Percentiles rank a stretch among this genome's conserved stretches.
These are phyloP conservation scores for Notocelia uddmanniana DNA, from an alignment of 2,888 invertebrate species.

Conservation along the genomic window DNA sequence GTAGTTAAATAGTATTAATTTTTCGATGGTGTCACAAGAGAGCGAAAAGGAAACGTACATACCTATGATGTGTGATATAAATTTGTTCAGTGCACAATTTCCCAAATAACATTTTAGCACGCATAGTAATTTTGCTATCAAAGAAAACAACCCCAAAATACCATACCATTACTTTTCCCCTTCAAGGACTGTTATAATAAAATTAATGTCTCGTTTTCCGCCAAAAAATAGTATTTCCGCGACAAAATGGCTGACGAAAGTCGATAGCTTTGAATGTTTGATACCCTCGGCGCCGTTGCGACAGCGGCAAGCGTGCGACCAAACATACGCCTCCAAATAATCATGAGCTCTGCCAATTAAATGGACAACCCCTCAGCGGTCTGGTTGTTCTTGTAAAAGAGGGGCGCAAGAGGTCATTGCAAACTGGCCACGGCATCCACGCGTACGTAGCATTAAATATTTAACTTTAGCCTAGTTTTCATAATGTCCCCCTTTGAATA, in stretches of 20 bases:
- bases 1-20: too few relatives aligned
- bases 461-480: constrained; percentile 59
- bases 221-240: constrained; percentile 57
- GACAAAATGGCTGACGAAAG: constrained; percentile 60
- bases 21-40: too few relatives aligned
- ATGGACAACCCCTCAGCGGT: constrained; percentile 18
- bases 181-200: constrained; percentile 55
- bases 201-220: constrained; percentile 61
- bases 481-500: constrained; percentile 55
- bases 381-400: background rate
- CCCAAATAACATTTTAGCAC: constrained; percentile 14
- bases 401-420: constrained; percentile 48
- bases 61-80: background rate
- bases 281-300: constrained; percentile 56
- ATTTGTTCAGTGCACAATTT: background rate
- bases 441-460: constrained; percentile 58
- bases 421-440: constrained; percentile 48
- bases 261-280: constrained; percentile 67
- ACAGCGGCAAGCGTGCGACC: constrained; percentile 47
- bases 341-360: constrained; percentile 48
- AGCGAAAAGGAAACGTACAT: background rate
- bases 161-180: constrained; percentile 52
- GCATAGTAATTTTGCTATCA: constrained; percentile 32
- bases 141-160: constrained; percentile 32
- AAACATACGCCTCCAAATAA: constrained; percentile 51